These are phyloP conservation scores for Elgonia sp. DNA, from an alignment of 2,888 invertebrate genomes.

Conservation along the genomic window DNA sequence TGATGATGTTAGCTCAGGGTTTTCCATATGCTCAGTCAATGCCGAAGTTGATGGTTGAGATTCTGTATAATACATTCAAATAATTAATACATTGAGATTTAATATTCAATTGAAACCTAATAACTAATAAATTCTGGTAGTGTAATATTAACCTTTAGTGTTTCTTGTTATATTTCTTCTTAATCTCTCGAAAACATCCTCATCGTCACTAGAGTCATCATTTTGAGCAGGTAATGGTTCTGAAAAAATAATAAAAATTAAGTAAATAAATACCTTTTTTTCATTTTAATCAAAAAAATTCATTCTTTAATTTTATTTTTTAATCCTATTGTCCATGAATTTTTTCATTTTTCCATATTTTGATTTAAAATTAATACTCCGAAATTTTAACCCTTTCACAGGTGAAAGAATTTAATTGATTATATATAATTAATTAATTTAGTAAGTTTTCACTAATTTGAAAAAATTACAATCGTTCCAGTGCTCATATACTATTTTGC, in stretches of 20 bases:
- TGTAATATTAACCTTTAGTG: slow-evolving; percentile 23
- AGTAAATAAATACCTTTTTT: not conserved
- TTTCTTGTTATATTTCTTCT: slow-evolving; percentile 50
- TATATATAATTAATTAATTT: no score
- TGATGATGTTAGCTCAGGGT: no score
- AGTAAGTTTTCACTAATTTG: no score
- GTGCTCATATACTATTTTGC: no score
- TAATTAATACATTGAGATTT: not conserved
- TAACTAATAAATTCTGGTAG: not conserved
- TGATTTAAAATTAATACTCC: no score
- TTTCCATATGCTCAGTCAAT: not conserved
- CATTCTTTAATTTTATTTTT: no score
- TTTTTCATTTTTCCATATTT: no score
- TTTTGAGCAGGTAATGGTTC: slow-evolving; percentile 13
- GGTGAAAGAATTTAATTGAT: no score
- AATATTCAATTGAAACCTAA: not conserved
- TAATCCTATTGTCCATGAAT: no score
- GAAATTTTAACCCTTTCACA: no score
- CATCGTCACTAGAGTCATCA: slow-evolving; percentile 71
- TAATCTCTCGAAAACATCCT: slow-evolving; percentile 66
- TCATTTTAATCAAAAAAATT: not conserved
- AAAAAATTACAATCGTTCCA: no score
- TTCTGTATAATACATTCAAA: not conserved
- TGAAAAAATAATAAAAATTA: not conserved
- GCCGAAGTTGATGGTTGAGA: not conserved